Evolutionary conservation across 2,797 vertebrate genomes (phyloP).

Genomic region (Halcyon chelicuti): DNA sequence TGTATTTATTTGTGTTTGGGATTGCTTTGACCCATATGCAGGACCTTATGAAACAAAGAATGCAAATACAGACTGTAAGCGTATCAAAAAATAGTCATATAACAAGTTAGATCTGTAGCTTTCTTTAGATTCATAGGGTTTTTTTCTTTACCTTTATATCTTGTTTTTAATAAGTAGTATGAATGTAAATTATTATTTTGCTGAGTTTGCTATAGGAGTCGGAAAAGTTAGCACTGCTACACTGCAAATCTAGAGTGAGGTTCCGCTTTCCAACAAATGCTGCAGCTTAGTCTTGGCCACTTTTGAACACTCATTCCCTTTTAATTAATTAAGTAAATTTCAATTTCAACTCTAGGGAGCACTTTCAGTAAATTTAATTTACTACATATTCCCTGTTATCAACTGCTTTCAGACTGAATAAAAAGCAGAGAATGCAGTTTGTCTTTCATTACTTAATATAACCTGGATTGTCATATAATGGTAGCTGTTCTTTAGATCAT

Average conservation of each 20-base stretch:
- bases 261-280: background rate
- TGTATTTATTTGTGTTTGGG: no score
- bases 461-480: background rate
- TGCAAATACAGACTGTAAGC: background rate
- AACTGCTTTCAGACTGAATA: background rate
- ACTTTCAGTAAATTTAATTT: conserved; percentile 27
- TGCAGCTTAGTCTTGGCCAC: background rate
- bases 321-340: conserved; percentile 21
- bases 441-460: conserved; percentile 11
- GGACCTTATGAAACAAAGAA: background rate
- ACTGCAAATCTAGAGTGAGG: background rate
- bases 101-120: background rate
- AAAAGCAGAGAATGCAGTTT: background rate
- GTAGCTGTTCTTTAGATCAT: background rate
- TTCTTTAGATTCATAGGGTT: background rate
- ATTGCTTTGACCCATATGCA: no score
- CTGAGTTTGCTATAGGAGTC: background rate
- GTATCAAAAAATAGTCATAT: background rate
- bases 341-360: conserved; percentile 9
- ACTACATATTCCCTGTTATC: background rate
- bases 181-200: background rate
- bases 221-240: background rate
- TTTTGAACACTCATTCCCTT: background rate
- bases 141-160: background rate
- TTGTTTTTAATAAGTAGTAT: background rate